Percentiles rank a stretch among this genome's conserved stretches.
Conservation (phyloP, 2,888 invertebrate species). For the Lasius platythorax region DNA sequence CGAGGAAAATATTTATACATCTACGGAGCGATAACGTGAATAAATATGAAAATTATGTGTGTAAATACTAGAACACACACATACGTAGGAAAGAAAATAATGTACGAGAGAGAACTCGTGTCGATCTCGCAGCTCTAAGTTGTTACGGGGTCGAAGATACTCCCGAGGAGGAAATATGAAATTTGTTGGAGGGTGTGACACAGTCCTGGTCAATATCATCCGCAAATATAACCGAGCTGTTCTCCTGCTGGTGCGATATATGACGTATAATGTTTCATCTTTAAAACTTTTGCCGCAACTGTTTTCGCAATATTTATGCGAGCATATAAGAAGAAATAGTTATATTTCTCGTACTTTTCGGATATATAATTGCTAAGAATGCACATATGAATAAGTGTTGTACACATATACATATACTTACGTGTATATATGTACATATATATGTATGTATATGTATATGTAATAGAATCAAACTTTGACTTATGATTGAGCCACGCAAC, state of each 20-base stretch:
- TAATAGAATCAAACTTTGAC: slow-evolving; percentile 26
- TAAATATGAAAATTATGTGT: slow-evolving; percentile 69
- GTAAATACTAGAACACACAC: slow-evolving; percentile 69
- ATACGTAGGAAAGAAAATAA: slow-evolving; percentile 65
- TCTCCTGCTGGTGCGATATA: slow-evolving; percentile 58
- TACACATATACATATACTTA: background rate
- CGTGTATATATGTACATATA: no score
- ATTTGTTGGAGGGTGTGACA: slow-evolving; percentile 74
- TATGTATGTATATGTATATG: background rate
- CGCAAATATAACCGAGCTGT: slow-evolving; percentile 79
- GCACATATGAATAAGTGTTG: slow-evolving; percentile 15
- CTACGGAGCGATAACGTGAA: slow-evolving; percentile 62
- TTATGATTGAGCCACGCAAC: slow-evolving; percentile 10
- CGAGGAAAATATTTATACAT: slow-evolving; percentile 64
- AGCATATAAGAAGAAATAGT: background rate
- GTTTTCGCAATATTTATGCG: slow-evolving; percentile 13
- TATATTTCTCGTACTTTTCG: background rate
- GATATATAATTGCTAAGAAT: slow-evolving; percentile 5
- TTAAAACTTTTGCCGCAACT: slow-evolving; percentile 19
- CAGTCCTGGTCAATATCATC: slow-evolving; percentile 81
- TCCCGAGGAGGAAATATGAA: slow-evolving; percentile 70
- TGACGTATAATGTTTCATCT: slow-evolving; percentile 54
- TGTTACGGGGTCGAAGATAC: slow-evolving; percentile 61
- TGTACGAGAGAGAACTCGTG: slow-evolving; percentile 45
- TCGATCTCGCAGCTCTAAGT: slow-evolving; percentile 48